These are phyloP conservation scores for Carollia perspicillata DNA, from an alignment of 2,113 vertebrate genomes.

Conservation along the genomic window DNA sequence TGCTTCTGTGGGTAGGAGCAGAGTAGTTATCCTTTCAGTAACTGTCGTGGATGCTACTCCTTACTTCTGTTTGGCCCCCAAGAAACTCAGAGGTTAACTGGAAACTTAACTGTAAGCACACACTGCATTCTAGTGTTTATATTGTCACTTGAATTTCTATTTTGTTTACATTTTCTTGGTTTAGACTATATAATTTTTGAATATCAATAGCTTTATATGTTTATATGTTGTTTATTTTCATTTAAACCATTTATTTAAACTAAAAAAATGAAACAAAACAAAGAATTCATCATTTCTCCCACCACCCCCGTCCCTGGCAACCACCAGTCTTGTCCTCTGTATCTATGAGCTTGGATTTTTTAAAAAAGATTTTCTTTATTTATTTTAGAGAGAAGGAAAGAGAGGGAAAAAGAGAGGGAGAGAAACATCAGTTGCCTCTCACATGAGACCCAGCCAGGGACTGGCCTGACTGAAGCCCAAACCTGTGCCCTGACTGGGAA, in stretches of 20 bases:
- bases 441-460: no score
- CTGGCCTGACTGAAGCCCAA: no score
- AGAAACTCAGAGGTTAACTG: background rate
- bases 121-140: background rate
- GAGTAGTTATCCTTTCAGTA: background rate
- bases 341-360: background rate
- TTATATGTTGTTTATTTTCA: background rate
- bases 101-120: background rate
- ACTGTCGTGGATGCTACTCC: background rate
- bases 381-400: no score
- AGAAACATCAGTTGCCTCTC: no score
- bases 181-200: background rate
- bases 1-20: background rate
- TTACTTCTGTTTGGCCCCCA: background rate
- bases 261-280: background rate
- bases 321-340: background rate
- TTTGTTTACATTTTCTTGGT: background rate
- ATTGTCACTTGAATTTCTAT: background rate
- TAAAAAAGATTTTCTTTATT: background rate
- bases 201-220: conserved; percentile 25
- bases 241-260: background rate
- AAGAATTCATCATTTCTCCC: background rate
- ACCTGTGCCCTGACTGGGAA: no score
- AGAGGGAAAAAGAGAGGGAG: no score
- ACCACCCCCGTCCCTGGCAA: background rate